Evolutionary conservation across 2,888 invertebrate species (phyloP), one percentile per base, ranked within the genome.

Genomic region (Drosophila fulvimacula): DNA sequence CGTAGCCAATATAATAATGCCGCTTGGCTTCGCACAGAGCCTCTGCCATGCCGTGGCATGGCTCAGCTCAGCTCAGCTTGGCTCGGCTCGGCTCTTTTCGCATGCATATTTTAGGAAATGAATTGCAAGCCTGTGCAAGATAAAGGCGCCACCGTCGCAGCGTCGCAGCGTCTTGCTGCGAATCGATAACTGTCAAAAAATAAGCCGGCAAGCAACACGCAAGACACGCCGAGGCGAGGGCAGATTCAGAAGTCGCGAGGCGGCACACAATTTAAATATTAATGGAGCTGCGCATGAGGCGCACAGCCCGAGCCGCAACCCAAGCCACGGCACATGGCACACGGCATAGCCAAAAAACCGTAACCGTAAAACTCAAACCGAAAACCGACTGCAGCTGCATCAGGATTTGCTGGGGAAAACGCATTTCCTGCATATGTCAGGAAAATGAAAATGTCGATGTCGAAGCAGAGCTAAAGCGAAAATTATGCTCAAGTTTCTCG

Each of bases 171-270:
- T 24, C 24, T n/a, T 19, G n/a, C n/a, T 9, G 64, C 69, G 84
- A 91, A 90, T 91, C 91, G 89, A 90, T 91, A 91, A 88, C 89
- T 90, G 90, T 91, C 91, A 90, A 90, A 90, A 89, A 74, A 79
- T 88, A 88, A 82, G 88, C 81, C 83, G 86, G 83, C 78, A 66
- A 77, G 87, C 86, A 80, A 82, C 88, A 82, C 73, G 88, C 86
- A 62, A 82, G 62, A 69, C 68, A 66, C 52, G 11, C 39, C 15
- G 34, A 11, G 10, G 19, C 5, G 11, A 44, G 24, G 24, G 27
- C 46, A 44, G 48, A 56, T 59, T 66, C 78, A 63, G 62, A 75
- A 78, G 65, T 76, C 64, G 80, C 76, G 68, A 53, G 76, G 81
- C 77, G 84, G 79, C 71, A 62, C 87, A 87, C 76, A 90, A 89